A percentile compares a stretch with the other conserved stretches of the same genome.
Evolutionary conservation across 2,113 vertebrate genomes (phyloP).

Genomic region (Corythoichthys intestinalis): DNA sequence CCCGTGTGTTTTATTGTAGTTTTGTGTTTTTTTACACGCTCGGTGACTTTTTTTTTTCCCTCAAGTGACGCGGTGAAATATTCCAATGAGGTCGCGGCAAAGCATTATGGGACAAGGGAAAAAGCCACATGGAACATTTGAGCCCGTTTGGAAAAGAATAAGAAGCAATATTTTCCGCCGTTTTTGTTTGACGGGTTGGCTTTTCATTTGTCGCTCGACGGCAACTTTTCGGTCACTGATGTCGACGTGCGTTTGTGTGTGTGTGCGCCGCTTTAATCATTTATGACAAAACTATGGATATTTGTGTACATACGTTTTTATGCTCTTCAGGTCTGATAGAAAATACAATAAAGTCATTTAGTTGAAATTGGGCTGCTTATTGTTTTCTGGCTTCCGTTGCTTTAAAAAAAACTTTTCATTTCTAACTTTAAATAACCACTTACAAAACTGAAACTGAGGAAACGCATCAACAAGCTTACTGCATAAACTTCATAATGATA

Average conservation of each 20-base stretch:
- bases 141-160: background rate
- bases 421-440: no score
- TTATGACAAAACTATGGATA: background rate
- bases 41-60: slow-evolving; percentile 11
- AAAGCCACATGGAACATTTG: background rate
- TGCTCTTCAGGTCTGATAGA: slow-evolving; percentile 4
- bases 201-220: background rate
- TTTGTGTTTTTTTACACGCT: slow-evolving; percentile 3
- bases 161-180: slow-evolving; percentile 1
- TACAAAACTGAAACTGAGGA: no score
- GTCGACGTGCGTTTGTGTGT: background rate
- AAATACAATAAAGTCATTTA: slow-evolving; percentile 3
- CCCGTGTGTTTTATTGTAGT: slow-evolving; percentile 23
- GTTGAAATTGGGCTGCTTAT: background rate
- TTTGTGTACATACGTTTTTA: slow-evolving; percentile 5
- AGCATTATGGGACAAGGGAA: slow-evolving; percentile 5
- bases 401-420: no score
- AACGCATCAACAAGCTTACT: no score
- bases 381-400: no score
- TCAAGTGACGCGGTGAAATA: slow-evolving; percentile 6
- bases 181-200: background rate
- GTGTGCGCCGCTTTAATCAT: background rate
- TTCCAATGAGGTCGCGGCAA: background rate
- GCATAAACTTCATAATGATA: no score
- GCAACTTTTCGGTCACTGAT: slow-evolving; percentile 15